Evolutionary conservation across 1,140 invertebrate genomes (phyloP).

Genomic region (Leptinotarsa defecta): DNA sequence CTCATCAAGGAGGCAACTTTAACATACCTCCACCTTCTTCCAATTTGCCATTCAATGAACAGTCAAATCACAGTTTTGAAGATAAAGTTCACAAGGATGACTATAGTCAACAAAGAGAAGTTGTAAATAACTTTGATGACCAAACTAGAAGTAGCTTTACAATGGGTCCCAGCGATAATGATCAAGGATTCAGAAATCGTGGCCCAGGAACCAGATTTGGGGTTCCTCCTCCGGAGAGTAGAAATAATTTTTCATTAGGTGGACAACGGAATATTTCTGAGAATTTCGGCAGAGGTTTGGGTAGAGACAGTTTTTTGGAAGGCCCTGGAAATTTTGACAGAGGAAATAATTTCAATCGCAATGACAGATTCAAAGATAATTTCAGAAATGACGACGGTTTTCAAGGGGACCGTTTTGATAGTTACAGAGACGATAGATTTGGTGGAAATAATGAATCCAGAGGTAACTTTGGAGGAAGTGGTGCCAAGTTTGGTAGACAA

Average conservation of each 20-base stretch:
- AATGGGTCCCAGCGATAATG: conserved; percentile 38
- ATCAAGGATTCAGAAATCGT: conserved; percentile 22
- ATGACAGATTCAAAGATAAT: conserved; percentile 26
- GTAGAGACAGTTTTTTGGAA: conserved; percentile 11
- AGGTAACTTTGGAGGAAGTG: conserved; percentile 9
- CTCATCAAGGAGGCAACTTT: neutral
- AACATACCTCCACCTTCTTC: conserved; percentile 14
- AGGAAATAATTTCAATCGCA: conserved; percentile 24
- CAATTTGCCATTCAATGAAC: conserved; percentile 26
- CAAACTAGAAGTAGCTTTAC: conserved; percentile 50
- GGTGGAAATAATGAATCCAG: neutral
- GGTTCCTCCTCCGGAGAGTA: neutral
- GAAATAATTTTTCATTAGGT: conserved; percentile 23
- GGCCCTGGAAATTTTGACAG: conserved; percentile 3
- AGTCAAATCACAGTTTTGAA: conserved; percentile 40
- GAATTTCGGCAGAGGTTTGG: conserved; percentile 5
- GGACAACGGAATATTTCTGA: conserved; percentile 9
- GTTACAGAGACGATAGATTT: conserved; percentile 10
- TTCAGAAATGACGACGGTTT: conserved; percentile 26
- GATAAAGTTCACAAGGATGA: conserved; percentile 32
- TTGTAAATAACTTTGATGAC: conserved; percentile 49
- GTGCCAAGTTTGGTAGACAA: conserved; percentile 10
- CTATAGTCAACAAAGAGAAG: conserved; percentile 34
- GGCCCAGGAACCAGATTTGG: conserved; percentile 12
- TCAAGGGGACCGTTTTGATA: conserved; percentile 20